Conservation (phyloP, 2,888 invertebrate species). For the Mesorhabditis spiculigera region DNA sequence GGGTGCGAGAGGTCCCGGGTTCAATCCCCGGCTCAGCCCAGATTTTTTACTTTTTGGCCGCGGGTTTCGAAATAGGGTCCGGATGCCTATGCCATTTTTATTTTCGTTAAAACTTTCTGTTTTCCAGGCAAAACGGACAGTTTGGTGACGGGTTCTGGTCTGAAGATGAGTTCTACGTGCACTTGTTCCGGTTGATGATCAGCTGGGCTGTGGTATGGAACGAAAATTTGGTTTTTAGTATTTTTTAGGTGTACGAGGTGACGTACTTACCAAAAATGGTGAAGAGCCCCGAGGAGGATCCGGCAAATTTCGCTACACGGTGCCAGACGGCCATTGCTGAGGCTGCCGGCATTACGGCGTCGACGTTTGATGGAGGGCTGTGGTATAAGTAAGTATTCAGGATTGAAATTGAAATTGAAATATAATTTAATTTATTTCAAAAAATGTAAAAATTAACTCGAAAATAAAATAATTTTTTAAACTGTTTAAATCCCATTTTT, state of each 20-base stretch:
- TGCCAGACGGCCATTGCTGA: constrained; percentile 28
- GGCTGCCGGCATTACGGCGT: constrained; percentile 21
- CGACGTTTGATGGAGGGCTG: constrained; percentile 33
- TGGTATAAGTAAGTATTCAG: too few relatives aligned
- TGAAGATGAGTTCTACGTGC: constrained; percentile 32
- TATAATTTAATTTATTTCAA: too few relatives aligned
- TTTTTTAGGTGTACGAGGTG: not conserved
- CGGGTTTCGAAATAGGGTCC: not conserved
- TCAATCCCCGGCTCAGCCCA: constrained; percentile 24
- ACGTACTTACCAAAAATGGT: constrained; percentile 11
- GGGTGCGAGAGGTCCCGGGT: constrained; percentile 59
- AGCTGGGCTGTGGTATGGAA: constrained; percentile 23
- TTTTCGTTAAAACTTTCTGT: not conserved
- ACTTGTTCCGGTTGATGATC: constrained; percentile 31
- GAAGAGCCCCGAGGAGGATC: constrained; percentile 18
- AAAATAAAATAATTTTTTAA: too few relatives aligned
- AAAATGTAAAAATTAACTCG: too few relatives aligned
- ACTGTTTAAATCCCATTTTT: not conserved
- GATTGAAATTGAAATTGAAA: too few relatives aligned
- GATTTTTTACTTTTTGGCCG: not conserved
- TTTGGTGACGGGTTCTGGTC: constrained; percentile 38
- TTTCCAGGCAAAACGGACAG: constrained; percentile 26
- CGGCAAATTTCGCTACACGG: constrained; percentile 30
- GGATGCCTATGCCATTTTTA: not conserved
- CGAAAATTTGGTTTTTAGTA: not conserved